These are phyloP conservation scores for Nephrocerus scutellatus DNA, from an alignment of 2,888 invertebrate genomes.

Conservation along the genomic window DNA sequence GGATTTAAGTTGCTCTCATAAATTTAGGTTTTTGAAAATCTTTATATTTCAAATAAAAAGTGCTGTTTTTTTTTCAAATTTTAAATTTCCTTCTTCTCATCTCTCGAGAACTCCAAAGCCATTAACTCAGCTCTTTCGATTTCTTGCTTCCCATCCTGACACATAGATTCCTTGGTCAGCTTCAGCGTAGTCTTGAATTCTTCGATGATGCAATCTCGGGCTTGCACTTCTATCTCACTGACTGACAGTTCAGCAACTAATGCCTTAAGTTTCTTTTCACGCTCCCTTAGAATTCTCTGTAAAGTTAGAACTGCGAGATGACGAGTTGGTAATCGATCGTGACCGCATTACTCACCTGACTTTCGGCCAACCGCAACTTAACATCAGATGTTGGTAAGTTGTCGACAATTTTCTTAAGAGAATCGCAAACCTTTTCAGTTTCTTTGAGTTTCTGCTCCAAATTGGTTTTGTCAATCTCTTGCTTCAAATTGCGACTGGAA, in stretches of 20 bases:
- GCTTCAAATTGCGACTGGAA: conserved; percentile 34
- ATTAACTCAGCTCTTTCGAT: not conserved
- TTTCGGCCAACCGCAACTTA: conserved; percentile 29
- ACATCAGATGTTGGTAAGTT: conserved; percentile 33
- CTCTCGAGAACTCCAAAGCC: not conserved
- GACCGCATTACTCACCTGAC: conserved; percentile 26
- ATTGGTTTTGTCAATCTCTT: conserved; percentile 31
- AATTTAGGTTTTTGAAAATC: no score
- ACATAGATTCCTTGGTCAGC: conserved; percentile 20
- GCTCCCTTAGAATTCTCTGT: conserved; percentile 31
- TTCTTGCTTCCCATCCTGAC: conserved; percentile 14
- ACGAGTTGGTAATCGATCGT: not conserved
- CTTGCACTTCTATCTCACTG: conserved; percentile 39
- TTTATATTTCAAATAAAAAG: no score
- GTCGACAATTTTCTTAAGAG: conserved; percentile 31
- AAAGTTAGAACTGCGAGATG: conserved; percentile 10
- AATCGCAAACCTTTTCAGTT: conserved; percentile 27
- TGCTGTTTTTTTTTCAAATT: not conserved
- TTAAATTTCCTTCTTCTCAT: not conserved
- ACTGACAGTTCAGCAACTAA: conserved; percentile 40
- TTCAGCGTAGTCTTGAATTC: conserved; percentile 30
- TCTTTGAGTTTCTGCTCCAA: conserved; percentile 31
- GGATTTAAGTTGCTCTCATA: conserved; percentile 39
- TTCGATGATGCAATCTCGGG: conserved; percentile 36
- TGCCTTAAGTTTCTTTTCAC: conserved; percentile 35